phyloP scores from a whole-genome alignment of 2,888 invertebrate species.

The Chorisops tibialis region DNA sequence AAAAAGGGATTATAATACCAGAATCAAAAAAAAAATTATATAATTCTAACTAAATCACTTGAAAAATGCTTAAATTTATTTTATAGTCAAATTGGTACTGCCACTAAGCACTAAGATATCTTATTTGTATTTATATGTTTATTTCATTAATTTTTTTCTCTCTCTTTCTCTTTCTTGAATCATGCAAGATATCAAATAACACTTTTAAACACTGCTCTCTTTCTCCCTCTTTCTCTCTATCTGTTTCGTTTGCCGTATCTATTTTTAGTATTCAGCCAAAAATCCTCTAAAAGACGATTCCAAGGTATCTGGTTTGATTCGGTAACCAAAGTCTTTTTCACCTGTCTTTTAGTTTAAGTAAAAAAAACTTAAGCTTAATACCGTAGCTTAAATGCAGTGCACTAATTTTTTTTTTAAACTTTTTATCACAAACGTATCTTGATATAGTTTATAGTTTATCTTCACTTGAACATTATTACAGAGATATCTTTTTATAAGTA shows the following conservation, averaged over 20 bases:
- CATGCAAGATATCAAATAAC: conserved; percentile 18
- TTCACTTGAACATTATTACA: too few relatives aligned
- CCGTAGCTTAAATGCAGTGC: too few relatives aligned
- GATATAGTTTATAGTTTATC: too few relatives aligned
- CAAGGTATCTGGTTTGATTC: neutral
- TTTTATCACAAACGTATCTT: too few relatives aligned
- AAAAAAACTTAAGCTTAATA: too few relatives aligned
- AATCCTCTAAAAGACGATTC: neutral
- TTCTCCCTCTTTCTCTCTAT: neutral
- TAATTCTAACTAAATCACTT: too few relatives aligned
- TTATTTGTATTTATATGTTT: too few relatives aligned
- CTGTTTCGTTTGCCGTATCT: neutral
- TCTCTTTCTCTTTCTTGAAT: neutral
- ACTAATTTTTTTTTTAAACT: too few relatives aligned
- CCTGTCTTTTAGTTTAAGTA: neutral
- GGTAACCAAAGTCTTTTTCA: neutral
- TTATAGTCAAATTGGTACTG: neutral
- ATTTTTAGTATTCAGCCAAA: conserved; percentile 8
- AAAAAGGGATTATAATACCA: too few relatives aligned
- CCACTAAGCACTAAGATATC: neutral
- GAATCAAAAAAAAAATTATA: too few relatives aligned
- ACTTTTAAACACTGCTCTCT: neutral
- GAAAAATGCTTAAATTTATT: neutral
- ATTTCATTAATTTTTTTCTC: too few relatives aligned
- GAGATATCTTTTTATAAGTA: too few relatives aligned